Base-by-base conservation (phyloP, 92 coral and sea anemone species). In the Palythoa grandis region DNA sequence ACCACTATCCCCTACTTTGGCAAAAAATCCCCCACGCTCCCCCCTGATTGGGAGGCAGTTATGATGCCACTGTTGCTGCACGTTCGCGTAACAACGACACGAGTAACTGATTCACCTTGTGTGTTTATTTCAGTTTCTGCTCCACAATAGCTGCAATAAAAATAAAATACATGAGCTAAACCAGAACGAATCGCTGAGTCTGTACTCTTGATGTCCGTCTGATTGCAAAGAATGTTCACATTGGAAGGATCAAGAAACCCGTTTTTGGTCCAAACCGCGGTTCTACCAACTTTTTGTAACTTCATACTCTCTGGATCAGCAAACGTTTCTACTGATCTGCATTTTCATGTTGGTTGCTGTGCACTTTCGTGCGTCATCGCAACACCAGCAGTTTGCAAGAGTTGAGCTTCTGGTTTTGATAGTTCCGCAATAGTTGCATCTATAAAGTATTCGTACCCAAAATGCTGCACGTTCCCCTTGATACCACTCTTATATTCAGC, bases 1-100 rank as follows among this genome's bases (percentile, higher is more conserved):
- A 6, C 86, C 86, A 24, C 74, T 63, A 20, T 82, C 76, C 24
- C 86, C 86, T 20, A 15, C 29, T 22, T 67, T 24, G 25, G 35
- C 16, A 67, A 67, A 67, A 3, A 7, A 22, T 67, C 35, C 35
- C 11, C 35, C 11, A 22, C 29, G 13, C n/a, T 24, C 38, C 25
- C 38, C 35, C n/a, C 1, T 22, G 72, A 67, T 67, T 25, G n/a
- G 16, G 4, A 67, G 13, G 37, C 72, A 67, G 39, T 67, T 67
- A 20, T 20, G n/a, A 24, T 8, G n/a, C 71, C 71, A 67, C 3
- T 7, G 3, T 13, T 5, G 13, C 5, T 15, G 6, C 10, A 20
- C 1, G 15, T 67, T 67, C 38, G 72, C 11, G 12, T 22, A 11
- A 9, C 35, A 67, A 11, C n/a, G 29, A 24, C 65, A 58, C 17